Conservation (phyloP, 2,113 vertebrate genomes). For the Plotosus lineatus region DNA sequence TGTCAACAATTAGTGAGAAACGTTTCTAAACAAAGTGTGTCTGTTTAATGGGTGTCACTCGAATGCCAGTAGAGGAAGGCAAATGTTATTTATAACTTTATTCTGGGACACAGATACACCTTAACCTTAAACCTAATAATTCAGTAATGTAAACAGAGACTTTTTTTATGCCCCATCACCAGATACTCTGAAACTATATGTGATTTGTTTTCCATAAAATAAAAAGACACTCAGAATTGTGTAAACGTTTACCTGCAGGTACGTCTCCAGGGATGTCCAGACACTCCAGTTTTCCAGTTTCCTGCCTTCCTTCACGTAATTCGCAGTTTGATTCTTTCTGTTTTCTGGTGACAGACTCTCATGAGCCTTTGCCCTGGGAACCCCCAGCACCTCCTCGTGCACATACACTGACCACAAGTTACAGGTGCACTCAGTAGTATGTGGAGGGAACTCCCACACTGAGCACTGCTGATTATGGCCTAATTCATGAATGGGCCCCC, state of each 20-base stretch:
- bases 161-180: neutral
- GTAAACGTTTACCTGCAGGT: conserved; percentile 69
- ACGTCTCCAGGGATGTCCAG: conserved; percentile 75
- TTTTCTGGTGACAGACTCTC: conserved; percentile 18
- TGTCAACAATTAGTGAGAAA: no score
- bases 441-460: conserved; percentile 74
- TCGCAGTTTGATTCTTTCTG: conserved; percentile 40
- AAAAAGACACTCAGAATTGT: neutral
- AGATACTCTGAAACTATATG: neutral
- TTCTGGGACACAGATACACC: no score
- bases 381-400: conserved; percentile 65
- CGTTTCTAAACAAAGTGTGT: no score
- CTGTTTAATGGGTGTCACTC: no score
- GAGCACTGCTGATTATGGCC: conserved; percentile 79
- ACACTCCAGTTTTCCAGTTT: conserved; percentile 57
- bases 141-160: neutral
- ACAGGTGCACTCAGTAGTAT: conserved; percentile 79
- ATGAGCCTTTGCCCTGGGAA: conserved; percentile 63
- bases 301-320: conserved; percentile 52
- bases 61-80: no score
- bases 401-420: conserved; percentile 82
- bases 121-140: no score
- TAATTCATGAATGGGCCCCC: conserved; percentile 70
- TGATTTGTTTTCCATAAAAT: neutral
- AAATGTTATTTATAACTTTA: no score